Conservation (phyloP, 1,140 invertebrate genomes). For the Bicyclus anynana region DNA sequence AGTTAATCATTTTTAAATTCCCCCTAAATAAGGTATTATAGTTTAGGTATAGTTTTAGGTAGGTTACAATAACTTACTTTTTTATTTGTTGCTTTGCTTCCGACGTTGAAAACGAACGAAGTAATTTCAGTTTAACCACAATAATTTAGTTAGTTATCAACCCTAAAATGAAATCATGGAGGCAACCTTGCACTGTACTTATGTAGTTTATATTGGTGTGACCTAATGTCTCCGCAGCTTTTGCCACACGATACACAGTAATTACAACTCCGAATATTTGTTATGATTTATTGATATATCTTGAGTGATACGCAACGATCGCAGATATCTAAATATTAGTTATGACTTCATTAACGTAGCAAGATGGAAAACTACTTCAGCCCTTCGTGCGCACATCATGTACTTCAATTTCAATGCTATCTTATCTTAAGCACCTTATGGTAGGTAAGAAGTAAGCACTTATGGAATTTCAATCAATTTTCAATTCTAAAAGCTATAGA, state of each 20-base stretch:
- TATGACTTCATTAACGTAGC: neutral
- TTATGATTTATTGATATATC: neutral
- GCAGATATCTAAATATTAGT: neutral
- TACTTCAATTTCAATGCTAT: neutral
- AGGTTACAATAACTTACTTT: too few relatives aligned
- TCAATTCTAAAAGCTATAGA: too few relatives aligned
- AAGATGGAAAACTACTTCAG: neutral
- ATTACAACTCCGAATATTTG: neutral
- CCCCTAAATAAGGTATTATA: too few relatives aligned
- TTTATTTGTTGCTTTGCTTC: too few relatives aligned
- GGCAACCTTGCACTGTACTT: constrained; percentile 45
- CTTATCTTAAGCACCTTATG: neutral
- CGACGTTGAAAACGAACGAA: too few relatives aligned
- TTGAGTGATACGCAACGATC: too few relatives aligned
- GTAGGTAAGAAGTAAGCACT: too few relatives aligned
- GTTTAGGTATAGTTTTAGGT: too few relatives aligned
- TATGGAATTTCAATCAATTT: too few relatives aligned
- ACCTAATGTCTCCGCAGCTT: constrained; percentile 14
- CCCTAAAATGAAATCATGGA: constrained; percentile 17
- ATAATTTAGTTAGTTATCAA: neutral
- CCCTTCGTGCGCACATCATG: neutral
- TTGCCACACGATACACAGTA: constrained; percentile 16
- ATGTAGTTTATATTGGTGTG: constrained; percentile 17
- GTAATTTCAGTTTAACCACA: neutral
- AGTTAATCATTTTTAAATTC: too few relatives aligned